phyloP scores from a whole-genome alignment of 1,140 invertebrate species.

The Saxidomus purpurata region DNA sequence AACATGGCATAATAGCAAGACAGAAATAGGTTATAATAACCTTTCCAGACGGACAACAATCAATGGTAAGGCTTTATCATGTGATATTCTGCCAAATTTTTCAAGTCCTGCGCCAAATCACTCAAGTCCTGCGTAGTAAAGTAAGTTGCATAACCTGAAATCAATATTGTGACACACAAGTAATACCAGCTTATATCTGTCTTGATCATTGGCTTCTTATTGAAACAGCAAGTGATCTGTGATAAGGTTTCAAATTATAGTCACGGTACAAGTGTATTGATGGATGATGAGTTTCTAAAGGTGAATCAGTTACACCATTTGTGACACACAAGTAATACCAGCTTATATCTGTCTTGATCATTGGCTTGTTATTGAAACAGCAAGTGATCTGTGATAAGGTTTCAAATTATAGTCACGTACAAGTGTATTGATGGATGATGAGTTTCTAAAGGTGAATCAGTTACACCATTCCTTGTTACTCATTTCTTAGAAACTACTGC shows the following conservation, averaged over 20 bases:
- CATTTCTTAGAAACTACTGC: too few relatives aligned
- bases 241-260: not conserved
- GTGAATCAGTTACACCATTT: too few relatives aligned
- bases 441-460: too few relatives aligned
- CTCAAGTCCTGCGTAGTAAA: not conserved
- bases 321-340: too few relatives aligned
- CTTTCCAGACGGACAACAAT: not conserved
- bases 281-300: too few relatives aligned
- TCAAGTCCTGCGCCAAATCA: too few relatives aligned
- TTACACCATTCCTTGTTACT: too few relatives aligned
- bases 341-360: not conserved
- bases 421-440: too few relatives aligned
- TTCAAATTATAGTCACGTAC: not conserved
- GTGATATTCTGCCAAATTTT: not conserved
- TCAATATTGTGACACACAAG: not conserved
- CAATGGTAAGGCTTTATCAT: not conserved
- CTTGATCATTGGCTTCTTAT: not conserved
- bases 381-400: not conserved
- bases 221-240: not conserved
- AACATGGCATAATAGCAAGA: not conserved
- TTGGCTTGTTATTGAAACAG: not conserved
- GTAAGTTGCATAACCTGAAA: not conserved
- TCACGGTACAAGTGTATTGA: too few relatives aligned
- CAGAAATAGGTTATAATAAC: conserved; percentile 10
- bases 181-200: not conserved